These are phyloP conservation scores for Dicerorhinus sumatrensis DNA, from an alignment of 2,113 vertebrate species.

Conservation along the genomic window DNA sequence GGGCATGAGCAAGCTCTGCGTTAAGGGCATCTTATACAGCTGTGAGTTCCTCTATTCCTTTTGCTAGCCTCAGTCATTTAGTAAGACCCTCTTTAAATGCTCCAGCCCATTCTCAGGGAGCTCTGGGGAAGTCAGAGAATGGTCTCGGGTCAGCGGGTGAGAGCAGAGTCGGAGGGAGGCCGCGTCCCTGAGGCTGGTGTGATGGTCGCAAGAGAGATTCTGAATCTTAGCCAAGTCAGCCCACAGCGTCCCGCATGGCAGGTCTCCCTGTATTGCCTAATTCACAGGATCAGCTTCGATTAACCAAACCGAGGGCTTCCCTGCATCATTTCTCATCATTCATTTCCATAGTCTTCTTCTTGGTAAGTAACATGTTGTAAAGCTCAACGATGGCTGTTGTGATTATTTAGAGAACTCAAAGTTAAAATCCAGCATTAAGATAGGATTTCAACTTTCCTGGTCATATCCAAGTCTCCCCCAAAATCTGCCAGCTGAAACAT, in stretches of 20 bases:
- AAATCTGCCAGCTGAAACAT: slow-evolving; percentile 27
- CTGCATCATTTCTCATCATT: not conserved
- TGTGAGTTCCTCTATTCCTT: not conserved
- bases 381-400: not conserved
- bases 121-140: not conserved
- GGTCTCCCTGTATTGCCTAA: too few relatives aligned
- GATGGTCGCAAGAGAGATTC: not conserved
- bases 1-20: rapidly evolving
- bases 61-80: not conserved
- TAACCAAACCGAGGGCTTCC: not conserved
- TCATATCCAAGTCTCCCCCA: slow-evolving; percentile 1
- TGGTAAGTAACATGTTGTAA: not conserved
- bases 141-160: not conserved
- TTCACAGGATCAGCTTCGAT: not conserved
- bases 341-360: not conserved
- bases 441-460: not conserved
- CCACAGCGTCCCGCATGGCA: not conserved
- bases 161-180: too few relatives aligned
- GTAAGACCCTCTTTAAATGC: not conserved
- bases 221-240: not conserved
- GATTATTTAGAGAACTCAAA: not conserved
- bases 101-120: not conserved
- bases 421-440: slow-evolving; percentile 16
- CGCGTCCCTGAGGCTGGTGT: not conserved
- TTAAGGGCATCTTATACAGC: rapidly evolving